A percentile compares a stretch with the other conserved stretches of the same genome.
These are phyloP conservation scores for Alviniconcha marisindica DNA, from an alignment of 1,140 invertebrate species.

Conservation along the genomic window DNA sequence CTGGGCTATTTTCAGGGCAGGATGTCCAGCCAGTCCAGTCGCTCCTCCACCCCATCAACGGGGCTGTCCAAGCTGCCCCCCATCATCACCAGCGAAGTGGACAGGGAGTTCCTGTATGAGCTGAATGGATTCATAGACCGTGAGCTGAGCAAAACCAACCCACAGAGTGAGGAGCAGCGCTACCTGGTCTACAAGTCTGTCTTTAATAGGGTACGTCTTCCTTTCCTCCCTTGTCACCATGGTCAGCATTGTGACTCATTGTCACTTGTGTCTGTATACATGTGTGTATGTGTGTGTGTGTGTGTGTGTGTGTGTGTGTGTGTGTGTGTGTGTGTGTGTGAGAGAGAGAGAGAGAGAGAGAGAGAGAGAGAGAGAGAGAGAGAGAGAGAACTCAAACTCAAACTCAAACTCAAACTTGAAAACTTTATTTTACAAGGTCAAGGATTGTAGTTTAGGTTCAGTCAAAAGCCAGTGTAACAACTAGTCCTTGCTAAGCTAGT, in stretches of 20 bases:
- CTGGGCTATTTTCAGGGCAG: background rate
- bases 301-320: background rate
- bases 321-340: background rate
- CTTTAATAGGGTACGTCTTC: conserved; percentile 69
- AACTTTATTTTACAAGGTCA: no score
- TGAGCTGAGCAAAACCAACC: conserved; percentile 65
- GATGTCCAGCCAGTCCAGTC: conserved; percentile 45
- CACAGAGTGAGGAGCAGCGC: conserved; percentile 67
- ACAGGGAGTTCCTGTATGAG: conserved; percentile 66
- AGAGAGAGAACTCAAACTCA: no score
- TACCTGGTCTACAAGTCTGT: conserved; percentile 72
- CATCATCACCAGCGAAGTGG: conserved; percentile 69
- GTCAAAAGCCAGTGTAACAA: no score
- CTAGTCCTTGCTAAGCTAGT: no score
- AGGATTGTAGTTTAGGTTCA: no score
- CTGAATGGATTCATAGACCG: conserved; percentile 68
- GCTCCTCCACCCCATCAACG: conserved; percentile 55
- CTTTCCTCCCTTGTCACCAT: background rate
- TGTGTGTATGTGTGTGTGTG: background rate
- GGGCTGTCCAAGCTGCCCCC: conserved; percentile 66
- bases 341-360: no score
- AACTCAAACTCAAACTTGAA: no score
- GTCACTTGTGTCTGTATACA: background rate
- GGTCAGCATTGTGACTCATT: no score
- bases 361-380: no score